Evolutionary conservation across 2,797 vertebrate species (phyloP), one percentile per base, ranked within the genome.

Genomic region (Pipistrellus nathusii): DNA sequence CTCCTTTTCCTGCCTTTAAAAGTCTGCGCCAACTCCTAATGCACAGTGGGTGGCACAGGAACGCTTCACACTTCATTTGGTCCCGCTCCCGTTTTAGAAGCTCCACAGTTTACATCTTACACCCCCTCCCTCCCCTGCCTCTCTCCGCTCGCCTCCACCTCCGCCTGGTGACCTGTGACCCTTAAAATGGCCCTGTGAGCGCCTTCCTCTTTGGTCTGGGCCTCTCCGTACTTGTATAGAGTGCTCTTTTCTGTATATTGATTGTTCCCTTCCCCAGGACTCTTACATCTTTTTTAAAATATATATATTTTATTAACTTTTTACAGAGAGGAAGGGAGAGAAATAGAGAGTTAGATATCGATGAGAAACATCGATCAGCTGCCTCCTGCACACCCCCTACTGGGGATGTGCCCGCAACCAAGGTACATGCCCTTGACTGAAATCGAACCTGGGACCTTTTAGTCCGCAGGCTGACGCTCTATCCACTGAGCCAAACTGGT

Each of bases 1-100:
- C 10, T 41, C 6, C 55, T n/a, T 14, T 85, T 59, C 44, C 82
- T 59, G 53, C 53, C 75, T 57, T 82, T 55, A 15, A 71, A 82
- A 81, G 62, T 66, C 81, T 55, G 9, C 88, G 89, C 85, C 95
- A 83, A 27, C 89, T 66, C 76, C 69, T 87, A n/a, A 83, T 86
- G 48, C 51, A 17, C 48, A 35, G 68, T 66, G 91, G 57, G 85
- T 73, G 88, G 62, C 81, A 23, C 23, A 35, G 73, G 64, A 77
- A 57, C 76, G 88, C 82, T 76, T 83, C 35, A 57, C 35, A 64
- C 83, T 44, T 88, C 75, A 55, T 86, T 92, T 59, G 25, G 73
- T 51, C 92, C 75, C 30, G 27, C 82, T 93, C 83, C 83, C 32
- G 0, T 73, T 53, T 69, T 27, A 32, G 77, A 80, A 90, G 88